Evolutionary conservation across 2,797 vertebrate species (phyloP), one percentile per base, ranked within the genome.

Genomic region (Hipposideros larvatus): DNA sequence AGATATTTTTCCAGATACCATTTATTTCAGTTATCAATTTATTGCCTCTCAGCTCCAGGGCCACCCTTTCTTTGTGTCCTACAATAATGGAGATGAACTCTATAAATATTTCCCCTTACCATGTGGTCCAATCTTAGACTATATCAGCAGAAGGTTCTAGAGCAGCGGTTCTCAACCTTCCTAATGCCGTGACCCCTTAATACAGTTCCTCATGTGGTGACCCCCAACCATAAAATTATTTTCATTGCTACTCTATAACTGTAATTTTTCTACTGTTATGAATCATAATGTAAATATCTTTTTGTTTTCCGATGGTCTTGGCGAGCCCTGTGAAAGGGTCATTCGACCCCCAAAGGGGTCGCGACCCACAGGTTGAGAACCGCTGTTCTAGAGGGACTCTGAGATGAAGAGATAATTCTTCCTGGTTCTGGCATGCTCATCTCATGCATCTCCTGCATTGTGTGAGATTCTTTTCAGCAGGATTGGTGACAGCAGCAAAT

Each of bases 371-470:
- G 37, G 37, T 37, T 37, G 37, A 37, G 37, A 37, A 37, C 37
- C 37, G 37, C 37, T 37, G 37, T 41, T 66, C 85, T 87, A 28
- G 90, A 92, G 37, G 63, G 53, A 51, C 19, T 15, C 6, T n/a
- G 34, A 95, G 59, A 53, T 74, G 37, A 86, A 83, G 75, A 28
- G 22, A 2, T 7, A 13, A 0, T 2, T 59, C n/a, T 78, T 86
- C n/a, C 8, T 10, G 18, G 10, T 5, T 13, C 51, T 2, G 0
- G 2, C 11, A 8, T 15, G 48, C 51, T 24, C n/a, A 63, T 2
- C 15, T 66, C 59, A 11, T 4, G 31, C 46, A 22, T 37, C 59
- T 59, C 11, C 41, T 26, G n/a, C 16, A 66, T 41, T 37, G 18
- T 11, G 7, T 1, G 5, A 11, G 87, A 28, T 11, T 34, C 74